Base-by-base conservation (phyloP, 2,797 vertebrate genomes). In the Gambelia wislizenii region DNA sequence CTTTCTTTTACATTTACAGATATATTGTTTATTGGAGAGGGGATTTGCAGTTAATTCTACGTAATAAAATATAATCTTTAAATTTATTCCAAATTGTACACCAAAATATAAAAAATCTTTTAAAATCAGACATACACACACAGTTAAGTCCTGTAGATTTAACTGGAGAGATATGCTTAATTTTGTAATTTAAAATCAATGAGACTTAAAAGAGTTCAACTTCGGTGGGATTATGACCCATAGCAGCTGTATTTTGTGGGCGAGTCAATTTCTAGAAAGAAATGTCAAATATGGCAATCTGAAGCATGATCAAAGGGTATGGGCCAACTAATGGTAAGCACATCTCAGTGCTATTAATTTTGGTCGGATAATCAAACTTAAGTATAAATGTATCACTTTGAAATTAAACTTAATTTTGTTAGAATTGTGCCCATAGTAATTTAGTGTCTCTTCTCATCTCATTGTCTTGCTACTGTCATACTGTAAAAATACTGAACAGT, bases 291-390 rank as follows among this genome's bases (percentile, higher is more conserved):
- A 47, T 85, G 84, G 8, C 33, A 64, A 82, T 22, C 16, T 77
- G 47, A 84, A 67, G n/a, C 22, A 76, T 67, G 82, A 83, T 84
- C 91, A 78, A n/a, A 90, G 84, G 85, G 6, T 8, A 64, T 61
- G 39, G 47, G 61, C 16, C 74, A 64, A 36, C 74, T 25, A 47
- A 18, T 25, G 10, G 10, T 77, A 76, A 47, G 5, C 8, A 22
- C 36, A 47, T 84, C n/a, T 64, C 25, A 85, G n/a, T 1, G 59
- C 22, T 1, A 18, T 61, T 59, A 12, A 44, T 85, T 61, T 64
- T 54, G 52, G 44, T 86, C n/a, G 44, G 6, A 52, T 30, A 49
- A 78, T 76, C 12, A 86, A 27, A 16, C 39, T 27, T 30, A 22
- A 12, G 22, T 54, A 52, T 74, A 56, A 74, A 70, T 18, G 54